Base-by-base conservation (phyloP, 2,888 invertebrate species). In the Drosophila ezoana region DNA sequence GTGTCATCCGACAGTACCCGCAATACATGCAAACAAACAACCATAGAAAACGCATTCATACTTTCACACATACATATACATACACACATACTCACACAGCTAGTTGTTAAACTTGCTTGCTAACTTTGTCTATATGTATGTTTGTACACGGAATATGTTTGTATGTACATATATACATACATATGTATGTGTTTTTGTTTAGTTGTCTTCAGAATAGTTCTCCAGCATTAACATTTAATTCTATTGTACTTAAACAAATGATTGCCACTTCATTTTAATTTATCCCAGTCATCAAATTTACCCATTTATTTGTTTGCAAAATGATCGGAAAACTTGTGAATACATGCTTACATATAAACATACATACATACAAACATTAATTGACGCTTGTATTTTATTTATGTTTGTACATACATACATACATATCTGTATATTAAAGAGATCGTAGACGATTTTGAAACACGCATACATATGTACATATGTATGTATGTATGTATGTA, bases 51-150 rank as follows among this genome's bases (percentile, higher is more conserved):
- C 60, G 67, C 74, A 72, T 74, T 66, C 57, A 72, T 54, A 74
- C 62, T 68, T 60, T 56, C 32, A 57, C 10, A 45, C 45, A 56
- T 10, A 45, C 10, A 37, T 4, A 44, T n/a, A 41, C 18, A 16
- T 32, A 48, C 43, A 37, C n/a, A 14, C 32, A 32, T 37, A 16
- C n/a, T 53, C n/a, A 11, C 28, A 18, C 23, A 16, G 64, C 45
- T 62, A 72, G 72, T 72, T 76, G 81, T 69, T 78, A 64, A 80
- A 80, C 81, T 80, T 80, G 80, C 72, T 80, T 69, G 72, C 81
- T 72, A 48, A 72, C 77, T 74, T 54, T 53, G 38, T 32, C 33
- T 54, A 14, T 33, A 52, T 52, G 11, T n/a, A 1, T 44, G 14
- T n/a, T 8, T 41, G 11, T 33, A n/a, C 43, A 28, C 35, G 28